Evolutionary conservation across 2,797 vertebrate genomes (phyloP), one percentile per base, ranked within the genome.

Genomic region (Sphenodon punctatus): DNA sequence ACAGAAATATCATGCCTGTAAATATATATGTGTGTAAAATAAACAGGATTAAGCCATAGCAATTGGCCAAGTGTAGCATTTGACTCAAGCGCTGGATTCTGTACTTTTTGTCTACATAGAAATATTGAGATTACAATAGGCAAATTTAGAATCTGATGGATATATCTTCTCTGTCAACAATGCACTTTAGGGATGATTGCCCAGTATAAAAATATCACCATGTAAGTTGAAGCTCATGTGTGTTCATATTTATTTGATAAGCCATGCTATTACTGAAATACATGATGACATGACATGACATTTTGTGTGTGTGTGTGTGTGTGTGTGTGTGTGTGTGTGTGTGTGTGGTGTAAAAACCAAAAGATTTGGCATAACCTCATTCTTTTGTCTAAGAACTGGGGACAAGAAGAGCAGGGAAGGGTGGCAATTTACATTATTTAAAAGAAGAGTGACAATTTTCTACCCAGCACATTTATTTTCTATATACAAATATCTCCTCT

Each of bases 351-450:
- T 61, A 87, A 87, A 58, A 30, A 65, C 12, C 4, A 41, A 5
- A 67, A 41, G 38, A 65, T 75, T 60, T 41, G 27, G 55, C 80
- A 5, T 38, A 30, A 25, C 81, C 67, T 25, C 30, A 49, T 67
- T 86, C 69, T 70, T 86, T 81, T 73, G 11, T 76, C 67, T 72
- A 78, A 80, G 89, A 84, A 53, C 78, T 53, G 27, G 81, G 79
- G 49, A 55, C 27, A 67, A 14, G 45, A 77, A 84, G 72, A 78
- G 67, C 73, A 55, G 75, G 80, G 69, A 66, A 85, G 59, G 10
- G 27, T 82, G 87, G 87, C 74, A 70, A 64, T 65, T 15, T 67
- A 19, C 38, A 11, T 78, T 85, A 82, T 84, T 84, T 84, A 81
- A 86, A 70, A 82, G 53, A 81, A 66, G 82, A 51, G 53, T 20